Evolutionary conservation across 2,888 invertebrate genomes (phyloP), one percentile per base, ranked within the genome.

Genomic region (Eupithecia centaureata): DNA sequence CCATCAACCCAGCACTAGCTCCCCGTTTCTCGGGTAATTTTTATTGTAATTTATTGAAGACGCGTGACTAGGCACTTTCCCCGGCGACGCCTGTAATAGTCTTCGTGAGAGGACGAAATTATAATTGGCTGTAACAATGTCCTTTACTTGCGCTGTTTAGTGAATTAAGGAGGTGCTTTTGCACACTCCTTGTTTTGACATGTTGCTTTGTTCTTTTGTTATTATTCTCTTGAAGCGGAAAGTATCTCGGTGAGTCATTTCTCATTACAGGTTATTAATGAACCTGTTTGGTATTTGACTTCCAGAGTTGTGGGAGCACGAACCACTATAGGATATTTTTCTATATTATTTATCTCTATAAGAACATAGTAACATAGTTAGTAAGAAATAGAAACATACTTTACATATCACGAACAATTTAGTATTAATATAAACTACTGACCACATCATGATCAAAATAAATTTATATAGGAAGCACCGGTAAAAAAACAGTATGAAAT

Each of bases 1-100:
- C 65, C 62, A 60, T 54, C 65, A 33, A 70, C 66, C 63, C 70
- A 66, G 63, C 71, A 72, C 68, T 70, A 63, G 15, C 80, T 82
- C 79, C 83, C 81, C 79, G 82, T 82, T 84, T 81, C 74, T 79
- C 77, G 84, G 85, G 86, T 86, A 87, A 82, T 86, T 90, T 90
- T 90, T 89, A 87, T 89, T 85, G 84, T 91, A 90, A 92, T 92
- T 92, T 92, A 92, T 91, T 77, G 91, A 81, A 76, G 79, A 82
- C 82, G 82, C 92, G 92, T 92, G 92, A 92, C 91, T 86, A 84
- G 86, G 88, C 91, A 85, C 83, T 85, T 86, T 81, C 79, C 79
- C 77, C 81, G 78, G 79, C 79, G 73, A 78, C 78, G 73, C 65
- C 56, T 76, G 73, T 83, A 85, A 86, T 84, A 81, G 83, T 81